Base-by-base conservation (phyloP, 2,113 vertebrate genomes). In the Trematocara marginatum region DNA sequence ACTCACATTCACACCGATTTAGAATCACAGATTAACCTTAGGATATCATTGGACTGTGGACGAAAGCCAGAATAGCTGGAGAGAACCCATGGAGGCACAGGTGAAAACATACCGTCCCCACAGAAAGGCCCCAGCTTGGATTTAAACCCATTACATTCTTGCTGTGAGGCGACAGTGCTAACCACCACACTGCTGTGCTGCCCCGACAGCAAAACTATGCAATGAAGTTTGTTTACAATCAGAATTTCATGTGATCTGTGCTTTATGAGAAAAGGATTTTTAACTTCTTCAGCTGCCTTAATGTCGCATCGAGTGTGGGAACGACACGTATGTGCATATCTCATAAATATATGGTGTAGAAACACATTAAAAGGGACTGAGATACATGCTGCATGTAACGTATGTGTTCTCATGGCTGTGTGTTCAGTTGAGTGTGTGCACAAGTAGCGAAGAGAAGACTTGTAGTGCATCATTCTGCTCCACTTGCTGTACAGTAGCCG, bases 391-490 rank as follows among this genome's bases (percentile, higher is more conserved):
- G 29, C 81, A 78, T 61, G 74, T 52, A 20, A 6, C 34, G 26
- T n/a, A 31, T 74, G 49, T 40, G 51, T 83, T 78, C 23, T 76
- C 42, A 49, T 82, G 56, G 61, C 47, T 81, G 59, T 69, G 78
- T 85, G 40, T 61, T 57, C 61, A 49, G 53, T 16, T 69, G 79
- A 69, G 80, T 9, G 80, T 54, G 82, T 89, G 81, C 53, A 84
- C 57, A 49, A 49, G 84, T 69, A 88, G 90, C 83, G 81, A 79
- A 86, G 79, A 76, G 92, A 91, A 82, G 80, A 88, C 89, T 91
- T 93, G 94, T 89, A 89, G 90, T 93, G 90, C 92, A 96, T 95
- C 95, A 96, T 96, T 96, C 95, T 95, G 96, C 95, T 95, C 95
- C 94, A 96, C 93, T 96, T 96, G 93, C 89, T 91, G 85, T 93